Base-by-base conservation (phyloP, 1,140 invertebrate species). In the Drosophila insularis region DNA sequence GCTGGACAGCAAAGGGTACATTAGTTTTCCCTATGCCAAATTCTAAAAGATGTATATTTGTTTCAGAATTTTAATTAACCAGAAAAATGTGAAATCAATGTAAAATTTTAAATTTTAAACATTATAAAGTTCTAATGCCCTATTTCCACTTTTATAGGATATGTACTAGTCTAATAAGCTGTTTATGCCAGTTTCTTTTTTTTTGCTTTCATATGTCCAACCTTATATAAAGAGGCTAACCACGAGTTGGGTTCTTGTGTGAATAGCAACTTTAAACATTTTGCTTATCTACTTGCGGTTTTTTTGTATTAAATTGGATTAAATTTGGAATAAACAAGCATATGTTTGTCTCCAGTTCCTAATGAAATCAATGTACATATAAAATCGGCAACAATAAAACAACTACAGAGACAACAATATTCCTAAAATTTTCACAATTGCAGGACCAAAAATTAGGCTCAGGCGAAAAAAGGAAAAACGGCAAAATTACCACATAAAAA, bases 401-500 rank as follows among this genome's bases (percentile, higher is more conserved):
- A 6, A 46, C 19, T 31, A 39, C 8, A 63, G 23, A 27, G 19
- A 53, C 19, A 74, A 74, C 67, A 74, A 50, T 50, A 21, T 50
- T 50, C 19, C 8, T 11, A 6, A 21, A 50, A 50, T 50, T 21
- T 17, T 50, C 43, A 50, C 43, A 50, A 50, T 50, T 50, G 17
- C 32, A 32, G 31, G 31, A 23, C 71, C 43, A 43, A 40, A 67
- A 74, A 74, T 39, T 55, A 74, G 71, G 68, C 31, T 31, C 27
- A 60, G 50, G 21, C 37, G 23, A 61, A 68, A 62, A 35, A 39
- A 27, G 23, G 27, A 61, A 31, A 54, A 67, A 19, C 35, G 61
- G n/a, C 50, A 54, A 77, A 70, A 53, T 61, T 61, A 40, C 23
- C 56, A 62, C 53, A 77, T 65, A 53, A 74, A 69, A 21, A 74